Percentiles rank a stretch among this genome's conserved stretches.
Evolutionary conservation across 2,888 invertebrate genomes (phyloP).

Genomic region (Hemicrepidius hirtus): DNA sequence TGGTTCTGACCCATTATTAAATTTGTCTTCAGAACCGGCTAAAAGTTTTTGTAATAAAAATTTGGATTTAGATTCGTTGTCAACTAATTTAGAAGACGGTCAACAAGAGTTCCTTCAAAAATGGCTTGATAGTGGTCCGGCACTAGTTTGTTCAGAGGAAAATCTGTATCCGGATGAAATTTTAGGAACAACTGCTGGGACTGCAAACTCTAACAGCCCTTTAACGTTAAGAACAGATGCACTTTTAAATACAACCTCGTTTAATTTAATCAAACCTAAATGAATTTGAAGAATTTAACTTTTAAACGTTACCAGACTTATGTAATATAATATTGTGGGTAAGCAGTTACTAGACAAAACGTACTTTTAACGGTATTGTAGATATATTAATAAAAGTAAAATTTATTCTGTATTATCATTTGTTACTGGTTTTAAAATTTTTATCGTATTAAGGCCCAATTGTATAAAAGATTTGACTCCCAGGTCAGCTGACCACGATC

Average conservation of each 20-base stretch:
- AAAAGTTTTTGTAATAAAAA: constrained; percentile 27
- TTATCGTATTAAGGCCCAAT: too few relatives aligned
- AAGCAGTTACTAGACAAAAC: constrained; percentile 1
- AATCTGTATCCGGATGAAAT: constrained; percentile 63
- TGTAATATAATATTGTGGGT: background rate
- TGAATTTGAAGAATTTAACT: constrained; percentile 1
- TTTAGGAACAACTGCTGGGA: constrained; percentile 55
- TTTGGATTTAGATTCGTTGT: constrained; percentile 18
- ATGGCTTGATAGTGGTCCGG: constrained; percentile 64
- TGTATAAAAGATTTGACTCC: too few relatives aligned
- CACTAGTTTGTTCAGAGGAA: constrained; percentile 63
- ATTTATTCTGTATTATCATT: constrained; percentile 7
- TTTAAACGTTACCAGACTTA: background rate
- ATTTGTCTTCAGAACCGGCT: constrained; percentile 51
- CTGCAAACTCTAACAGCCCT: constrained; percentile 45
- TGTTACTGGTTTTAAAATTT: background rate
- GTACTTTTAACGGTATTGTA: constrained; percentile 14
- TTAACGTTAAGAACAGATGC: constrained; percentile 69
- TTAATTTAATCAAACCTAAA: constrained; percentile 70
- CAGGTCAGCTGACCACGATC: too few relatives aligned
- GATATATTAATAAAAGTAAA: constrained; percentile 22
- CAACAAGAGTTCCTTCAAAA: constrained; percentile 64
- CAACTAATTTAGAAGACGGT: constrained; percentile 51
- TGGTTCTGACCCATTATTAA: constrained; percentile 64
- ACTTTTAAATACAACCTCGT: constrained; percentile 67